phyloP scores from a whole-genome alignment of 2,888 invertebrate species.

The Drosophila testacea region DNA sequence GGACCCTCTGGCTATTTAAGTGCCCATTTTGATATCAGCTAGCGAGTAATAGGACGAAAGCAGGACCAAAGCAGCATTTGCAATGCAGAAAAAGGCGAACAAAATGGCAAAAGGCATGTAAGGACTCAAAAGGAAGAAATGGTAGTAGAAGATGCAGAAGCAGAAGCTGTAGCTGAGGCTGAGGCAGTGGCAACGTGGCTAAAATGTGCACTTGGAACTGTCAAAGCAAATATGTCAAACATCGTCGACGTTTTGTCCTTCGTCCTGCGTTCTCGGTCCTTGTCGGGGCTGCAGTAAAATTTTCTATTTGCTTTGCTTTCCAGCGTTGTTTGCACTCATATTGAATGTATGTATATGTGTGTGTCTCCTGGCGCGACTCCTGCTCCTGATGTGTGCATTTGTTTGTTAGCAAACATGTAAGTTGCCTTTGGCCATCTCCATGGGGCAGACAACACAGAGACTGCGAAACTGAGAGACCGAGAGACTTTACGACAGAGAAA shows the following conservation, averaged over 20 bases:
- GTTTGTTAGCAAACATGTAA: slow-evolving; percentile 79
- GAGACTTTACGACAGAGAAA: slow-evolving; percentile 21
- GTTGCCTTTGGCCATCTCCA: slow-evolving; percentile 73
- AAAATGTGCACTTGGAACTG: slow-evolving; percentile 81
- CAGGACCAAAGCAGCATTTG: slow-evolving; percentile 49
- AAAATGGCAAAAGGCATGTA: slow-evolving; percentile 54
- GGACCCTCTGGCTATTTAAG: slow-evolving; percentile 71
- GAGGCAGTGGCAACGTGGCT: slow-evolving; percentile 62
- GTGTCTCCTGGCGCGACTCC: slow-evolving; percentile 63
- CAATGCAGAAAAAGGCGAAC: slow-evolving; percentile 66
- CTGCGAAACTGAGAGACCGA: slow-evolving; percentile 3
- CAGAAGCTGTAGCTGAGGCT: slow-evolving; percentile 4
- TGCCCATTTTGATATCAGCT: slow-evolving; percentile 71
- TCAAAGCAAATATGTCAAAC: slow-evolving; percentile 81
- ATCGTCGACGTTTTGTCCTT: slow-evolving; percentile 70
- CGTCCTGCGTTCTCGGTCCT: slow-evolving; percentile 14
- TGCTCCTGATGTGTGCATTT: slow-evolving; percentile 71
- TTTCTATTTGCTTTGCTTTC: slow-evolving; percentile 75
- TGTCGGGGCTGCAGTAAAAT: slow-evolving; percentile 60
- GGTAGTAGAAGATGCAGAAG: slow-evolving; percentile 4
- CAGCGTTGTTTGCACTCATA: slow-evolving; percentile 75
- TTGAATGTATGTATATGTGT: slow-evolving; percentile 50
- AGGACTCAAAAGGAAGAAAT: slow-evolving; percentile 16
- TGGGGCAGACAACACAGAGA: slow-evolving; percentile 18
- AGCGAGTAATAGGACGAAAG: slow-evolving; percentile 28